Conservation (phyloP, 2,888 invertebrate genomes). For the Pristionchus mayeri region DNA sequence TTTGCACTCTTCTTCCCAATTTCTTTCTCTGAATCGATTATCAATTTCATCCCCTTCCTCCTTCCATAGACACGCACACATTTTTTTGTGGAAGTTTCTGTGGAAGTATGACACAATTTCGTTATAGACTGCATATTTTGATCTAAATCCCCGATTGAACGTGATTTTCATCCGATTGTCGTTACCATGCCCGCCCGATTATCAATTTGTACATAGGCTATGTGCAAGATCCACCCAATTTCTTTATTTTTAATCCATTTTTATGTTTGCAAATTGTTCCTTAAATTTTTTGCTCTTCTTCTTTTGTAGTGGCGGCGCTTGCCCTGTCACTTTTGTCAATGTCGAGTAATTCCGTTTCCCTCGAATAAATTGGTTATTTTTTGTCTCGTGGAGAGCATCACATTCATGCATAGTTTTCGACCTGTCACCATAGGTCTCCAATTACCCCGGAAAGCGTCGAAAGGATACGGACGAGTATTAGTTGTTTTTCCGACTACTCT, state of each 20-base stretch:
- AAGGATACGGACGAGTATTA: too few species aligned
- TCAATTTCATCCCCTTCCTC: neutral
- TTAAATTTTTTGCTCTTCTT: neutral
- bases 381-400: too few species aligned
- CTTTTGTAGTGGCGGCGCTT: neutral
- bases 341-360: neutral
- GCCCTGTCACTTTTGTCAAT: constrained; percentile 2
- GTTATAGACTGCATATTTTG: constrained; percentile 11
- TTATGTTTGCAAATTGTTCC: neutral
- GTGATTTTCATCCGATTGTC: neutral
- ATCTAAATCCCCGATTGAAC: neutral
- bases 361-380: neutral
- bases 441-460: too few species aligned
- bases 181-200: neutral
- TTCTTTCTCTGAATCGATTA: neutral
- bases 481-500: too few species aligned
- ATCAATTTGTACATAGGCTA: constrained; percentile 25
- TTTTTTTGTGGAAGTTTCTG: too few species aligned
- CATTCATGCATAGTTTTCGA: too few species aligned
- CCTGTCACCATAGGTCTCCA: too few species aligned
- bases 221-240: constrained; percentile 21
- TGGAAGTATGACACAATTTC: constrained; percentile 37
- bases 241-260: neutral
- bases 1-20: neutral
- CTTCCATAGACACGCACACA: neutral